phyloP scores from a whole-genome alignment of 2,113 vertebrate species.

The Mesembrinibis cayennensis region DNA sequence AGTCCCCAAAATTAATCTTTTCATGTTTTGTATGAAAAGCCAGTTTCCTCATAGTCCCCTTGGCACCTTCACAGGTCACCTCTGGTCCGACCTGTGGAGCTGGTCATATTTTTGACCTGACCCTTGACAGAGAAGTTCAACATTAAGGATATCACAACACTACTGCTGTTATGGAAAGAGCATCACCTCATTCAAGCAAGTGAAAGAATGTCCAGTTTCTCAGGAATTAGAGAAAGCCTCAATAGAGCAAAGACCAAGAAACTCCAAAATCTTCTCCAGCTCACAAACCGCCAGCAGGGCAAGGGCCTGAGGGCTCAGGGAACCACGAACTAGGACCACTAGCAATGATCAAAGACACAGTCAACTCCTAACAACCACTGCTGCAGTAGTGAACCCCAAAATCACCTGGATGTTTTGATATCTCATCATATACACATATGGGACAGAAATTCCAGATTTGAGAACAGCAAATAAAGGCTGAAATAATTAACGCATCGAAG shows the following conservation, averaged over 20 bases:
- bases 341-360: background rate
- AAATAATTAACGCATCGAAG: background rate
- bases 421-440: background rate
- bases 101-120: background rate
- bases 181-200: background rate
- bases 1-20: background rate
- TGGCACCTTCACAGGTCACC: background rate
- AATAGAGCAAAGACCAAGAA: background rate
- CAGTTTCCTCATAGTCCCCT: background rate
- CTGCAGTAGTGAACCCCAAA: background rate
- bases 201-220: background rate
- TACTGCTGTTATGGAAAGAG: background rate
- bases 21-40: background rate
- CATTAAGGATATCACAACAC: background rate
- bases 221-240: background rate
- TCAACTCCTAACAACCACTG: background rate
- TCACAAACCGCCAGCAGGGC: background rate
- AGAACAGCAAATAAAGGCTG: background rate
- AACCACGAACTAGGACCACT: background rate
- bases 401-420: background rate
- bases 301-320: background rate
- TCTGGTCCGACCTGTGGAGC: background rate
- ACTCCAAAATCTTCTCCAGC: background rate
- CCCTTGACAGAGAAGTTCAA: background rate
- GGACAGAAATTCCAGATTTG: background rate